These are phyloP conservation scores for Rhamphomyia laevipes DNA, from an alignment of 2,888 invertebrate genomes.

Conservation along the genomic window DNA sequence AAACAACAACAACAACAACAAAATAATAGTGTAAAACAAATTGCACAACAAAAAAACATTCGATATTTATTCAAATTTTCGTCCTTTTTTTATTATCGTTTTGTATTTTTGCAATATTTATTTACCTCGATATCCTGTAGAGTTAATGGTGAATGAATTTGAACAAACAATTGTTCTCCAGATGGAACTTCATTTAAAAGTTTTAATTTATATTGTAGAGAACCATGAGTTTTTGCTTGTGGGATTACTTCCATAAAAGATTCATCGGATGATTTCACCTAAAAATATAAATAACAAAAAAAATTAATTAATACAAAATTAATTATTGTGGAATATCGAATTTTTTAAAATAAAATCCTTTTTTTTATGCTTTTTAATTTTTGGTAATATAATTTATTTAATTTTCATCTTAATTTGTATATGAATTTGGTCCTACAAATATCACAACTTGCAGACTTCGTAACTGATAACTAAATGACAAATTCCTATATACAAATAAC, in stretches of 20 bases:
- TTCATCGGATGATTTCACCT: slow-evolving; percentile 35
- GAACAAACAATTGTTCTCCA: slow-evolving; percentile 29
- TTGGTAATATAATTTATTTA: too few relatives aligned
- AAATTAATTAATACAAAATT: neutral
- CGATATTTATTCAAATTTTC: too few relatives aligned
- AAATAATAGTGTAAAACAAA: neutral
- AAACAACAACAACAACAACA: neutral
- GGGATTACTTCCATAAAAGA: slow-evolving; percentile 26
- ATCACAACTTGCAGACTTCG: too few relatives aligned
- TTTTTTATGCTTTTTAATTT: too few relatives aligned
- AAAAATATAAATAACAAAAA: slow-evolving; percentile 11
- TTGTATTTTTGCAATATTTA: slow-evolving; percentile 13
- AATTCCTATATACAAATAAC: too few relatives aligned
- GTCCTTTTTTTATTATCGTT: neutral
- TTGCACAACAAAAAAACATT: neutral
- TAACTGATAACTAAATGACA: too few relatives aligned
- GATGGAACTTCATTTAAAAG: slow-evolving; percentile 25
- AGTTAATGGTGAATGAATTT: slow-evolving; percentile 33
- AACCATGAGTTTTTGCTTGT: slow-evolving; percentile 29
- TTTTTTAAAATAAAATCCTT: too few relatives aligned
- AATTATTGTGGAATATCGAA: too few relatives aligned
- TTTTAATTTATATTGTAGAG: slow-evolving; percentile 30
- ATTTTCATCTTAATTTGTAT: too few relatives aligned
- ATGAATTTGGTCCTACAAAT: too few relatives aligned
- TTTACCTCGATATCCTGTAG: slow-evolving; percentile 34